Conservation (phyloP, 2,113 vertebrate species). For the Coturnix japonica region DNA sequence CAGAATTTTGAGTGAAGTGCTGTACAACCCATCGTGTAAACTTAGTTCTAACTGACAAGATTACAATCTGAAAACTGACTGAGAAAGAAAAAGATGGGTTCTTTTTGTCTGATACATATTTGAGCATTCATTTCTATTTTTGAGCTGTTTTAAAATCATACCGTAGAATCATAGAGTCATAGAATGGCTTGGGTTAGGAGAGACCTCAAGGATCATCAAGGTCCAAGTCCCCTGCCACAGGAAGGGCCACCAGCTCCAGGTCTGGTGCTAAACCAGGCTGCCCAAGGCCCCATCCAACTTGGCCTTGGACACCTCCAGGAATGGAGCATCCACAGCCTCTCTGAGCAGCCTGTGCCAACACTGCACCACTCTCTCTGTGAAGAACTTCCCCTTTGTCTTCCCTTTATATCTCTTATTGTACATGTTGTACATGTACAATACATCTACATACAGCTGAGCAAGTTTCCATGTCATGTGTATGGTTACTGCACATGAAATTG, state of each 20-base stretch:
- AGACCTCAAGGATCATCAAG: no score
- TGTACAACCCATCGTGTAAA: rapidly evolving
- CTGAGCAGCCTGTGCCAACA: no score
- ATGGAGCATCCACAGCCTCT: no score
- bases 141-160: not conserved
- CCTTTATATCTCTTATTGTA: not conserved
- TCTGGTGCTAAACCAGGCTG: no score
- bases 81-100: not conserved
- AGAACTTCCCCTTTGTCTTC: no score
- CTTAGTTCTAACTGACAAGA: not conserved
- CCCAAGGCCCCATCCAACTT: no score
- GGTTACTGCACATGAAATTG: not conserved
- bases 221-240: no score
- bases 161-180: not conserved
- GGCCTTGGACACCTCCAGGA: no score
- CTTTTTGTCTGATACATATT: not conserved
- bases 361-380: no score
- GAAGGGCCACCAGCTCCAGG: no score
- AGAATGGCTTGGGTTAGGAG: no score
- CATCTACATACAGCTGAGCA: not conserved
- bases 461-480: not conserved
- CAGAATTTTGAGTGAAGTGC: not conserved
- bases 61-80: not conserved
- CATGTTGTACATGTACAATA: not conserved
- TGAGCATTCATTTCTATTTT: not conserved